Percentiles rank a stretch among this genome's conserved stretches.
Conservation (phyloP, 2,888 invertebrate genomes). For the Cerceris rybyensis region DNA sequence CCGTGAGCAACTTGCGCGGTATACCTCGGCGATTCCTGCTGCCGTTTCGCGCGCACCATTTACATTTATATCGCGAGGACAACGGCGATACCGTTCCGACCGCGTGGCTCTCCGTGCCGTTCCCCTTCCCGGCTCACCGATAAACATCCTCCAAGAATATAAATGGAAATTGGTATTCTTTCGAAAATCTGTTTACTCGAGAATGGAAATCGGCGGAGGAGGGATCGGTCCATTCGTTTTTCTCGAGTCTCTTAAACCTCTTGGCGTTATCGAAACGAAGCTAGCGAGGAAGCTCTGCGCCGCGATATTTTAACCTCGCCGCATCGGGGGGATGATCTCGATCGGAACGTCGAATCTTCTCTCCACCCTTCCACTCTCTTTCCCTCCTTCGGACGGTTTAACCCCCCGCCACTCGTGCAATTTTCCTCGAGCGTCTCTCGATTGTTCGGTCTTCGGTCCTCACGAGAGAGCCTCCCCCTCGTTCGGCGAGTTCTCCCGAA, state of each 20-base stretch:
- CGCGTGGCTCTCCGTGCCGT: constrained; percentile 65
- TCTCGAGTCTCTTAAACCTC: neutral
- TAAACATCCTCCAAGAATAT: constrained; percentile 35
- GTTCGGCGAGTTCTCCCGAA: no score
- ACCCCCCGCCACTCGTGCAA: neutral
- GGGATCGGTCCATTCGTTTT: neutral
- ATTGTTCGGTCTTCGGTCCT: no score
- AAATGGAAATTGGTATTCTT: constrained; percentile 63
- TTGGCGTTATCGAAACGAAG: no score
- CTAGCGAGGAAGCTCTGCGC: neutral
- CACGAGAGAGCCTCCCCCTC: no score
- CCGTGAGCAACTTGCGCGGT: constrained; percentile 22
- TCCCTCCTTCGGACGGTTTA: no score
- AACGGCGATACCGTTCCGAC: constrained; percentile 71
- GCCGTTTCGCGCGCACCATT: constrained; percentile 65
- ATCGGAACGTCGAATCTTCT: constrained; percentile 2
- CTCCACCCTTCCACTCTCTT: no score
- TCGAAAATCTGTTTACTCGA: constrained; percentile 48
- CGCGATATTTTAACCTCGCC: neutral
- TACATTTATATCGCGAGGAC: constrained; percentile 76
- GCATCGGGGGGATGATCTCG: neutral
- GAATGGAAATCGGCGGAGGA: constrained; percentile 22
- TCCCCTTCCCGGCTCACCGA: constrained; percentile 47
- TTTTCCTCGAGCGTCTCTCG: neutral
- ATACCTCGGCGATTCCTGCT: constrained; percentile 33